Evolutionary conservation across 64 coral and sea anemone species (phyloP), one percentile per base, ranked within the genome.

Genomic region (Stylophora pistillata): DNA sequence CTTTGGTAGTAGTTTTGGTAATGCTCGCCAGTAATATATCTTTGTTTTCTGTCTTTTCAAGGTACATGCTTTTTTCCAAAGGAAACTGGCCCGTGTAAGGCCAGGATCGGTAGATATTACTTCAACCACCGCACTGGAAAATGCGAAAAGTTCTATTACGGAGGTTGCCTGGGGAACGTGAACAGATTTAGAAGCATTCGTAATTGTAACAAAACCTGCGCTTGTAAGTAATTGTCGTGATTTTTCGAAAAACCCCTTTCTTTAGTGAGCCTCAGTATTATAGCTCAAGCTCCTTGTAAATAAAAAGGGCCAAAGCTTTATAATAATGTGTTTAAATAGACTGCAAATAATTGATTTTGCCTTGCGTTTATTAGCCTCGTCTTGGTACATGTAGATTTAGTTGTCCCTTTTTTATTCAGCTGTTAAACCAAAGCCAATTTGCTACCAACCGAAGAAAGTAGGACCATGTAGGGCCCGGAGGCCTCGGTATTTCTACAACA

Each of bases 401-500:
- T 47, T 47, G 37, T 47, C 37, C 3, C 7, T 47, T 47, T 47
- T 47, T 47, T 47, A 7, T 47, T 47, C 86, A 31, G 71, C 72
- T 74, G 71, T 73, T 31, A 73, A 73, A 15, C 27, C 3, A 30
- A 31, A 76, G 33, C 1, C 73, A 53, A 21, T 52, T 13, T 94
- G 92, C 12, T 31, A 71, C 6, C 52, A 59, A 23, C 78, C 79
- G 9, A 85, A 55, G 23, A 29, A n/a, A 11, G 72, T 60, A 0
- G 87, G 92, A 17, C 58, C 58, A 0, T 94, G 92, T 17, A 56
- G 72, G n/a, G 92, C 92, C 52, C 33, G 33, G 17, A 85, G 85
- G 4, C 87, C 92, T 26, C 71, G 87, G 56, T 88, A 73, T 31
- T 94, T 76, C 78, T 94, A 58, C 70, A 85, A 94, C 79, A 52